A percentile compares a stretch with the other conserved stretches of the same genome.
phyloP scores from a whole-genome alignment of 2,113 vertebrate genomes.

The Haliaeetus leucogaster region DNA sequence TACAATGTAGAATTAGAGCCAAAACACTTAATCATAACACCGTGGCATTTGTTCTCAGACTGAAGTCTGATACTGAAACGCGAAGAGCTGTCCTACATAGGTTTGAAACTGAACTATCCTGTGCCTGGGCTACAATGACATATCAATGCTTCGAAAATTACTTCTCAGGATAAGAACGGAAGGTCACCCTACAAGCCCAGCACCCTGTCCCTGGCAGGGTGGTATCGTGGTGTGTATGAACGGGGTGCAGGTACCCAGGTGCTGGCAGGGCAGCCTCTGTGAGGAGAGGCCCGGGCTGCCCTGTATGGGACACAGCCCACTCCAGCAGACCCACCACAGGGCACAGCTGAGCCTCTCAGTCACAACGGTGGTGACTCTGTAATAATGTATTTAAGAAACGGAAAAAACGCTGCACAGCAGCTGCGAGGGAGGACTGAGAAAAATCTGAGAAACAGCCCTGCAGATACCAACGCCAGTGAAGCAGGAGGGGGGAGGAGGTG shows the following conservation, averaged over 20 bases:
- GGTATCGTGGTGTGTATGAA: rapidly evolving
- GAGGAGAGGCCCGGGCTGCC: not conserved
- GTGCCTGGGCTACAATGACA: not conserved
- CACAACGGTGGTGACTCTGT: too few species aligned
- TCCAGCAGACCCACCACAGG: too few species aligned
- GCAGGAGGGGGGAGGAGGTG: too few species aligned
- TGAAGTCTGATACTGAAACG: not conserved
- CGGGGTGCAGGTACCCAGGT: rapidly evolving
- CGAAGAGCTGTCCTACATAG: not conserved
- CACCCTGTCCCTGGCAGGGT: not conserved
- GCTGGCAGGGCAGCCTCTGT: not conserved
- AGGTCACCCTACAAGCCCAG: not conserved
- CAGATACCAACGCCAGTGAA: too few species aligned
- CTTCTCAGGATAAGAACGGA: not conserved
- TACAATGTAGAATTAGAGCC: not conserved
- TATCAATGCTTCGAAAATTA: not conserved
- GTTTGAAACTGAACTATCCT: not conserved
- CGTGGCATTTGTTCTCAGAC: not conserved
- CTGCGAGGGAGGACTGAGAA: too few species aligned
- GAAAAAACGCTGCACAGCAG: too few species aligned
- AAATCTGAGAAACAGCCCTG: too few species aligned
- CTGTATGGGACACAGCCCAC: too few species aligned
- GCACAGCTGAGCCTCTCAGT: too few species aligned
- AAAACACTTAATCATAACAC: not conserved
- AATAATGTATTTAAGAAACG: too few species aligned